Evolutionary conservation across 2,113 vertebrate species (phyloP), one percentile per base, ranked within the genome.

Genomic region (Paedocypris sp.): DNA sequence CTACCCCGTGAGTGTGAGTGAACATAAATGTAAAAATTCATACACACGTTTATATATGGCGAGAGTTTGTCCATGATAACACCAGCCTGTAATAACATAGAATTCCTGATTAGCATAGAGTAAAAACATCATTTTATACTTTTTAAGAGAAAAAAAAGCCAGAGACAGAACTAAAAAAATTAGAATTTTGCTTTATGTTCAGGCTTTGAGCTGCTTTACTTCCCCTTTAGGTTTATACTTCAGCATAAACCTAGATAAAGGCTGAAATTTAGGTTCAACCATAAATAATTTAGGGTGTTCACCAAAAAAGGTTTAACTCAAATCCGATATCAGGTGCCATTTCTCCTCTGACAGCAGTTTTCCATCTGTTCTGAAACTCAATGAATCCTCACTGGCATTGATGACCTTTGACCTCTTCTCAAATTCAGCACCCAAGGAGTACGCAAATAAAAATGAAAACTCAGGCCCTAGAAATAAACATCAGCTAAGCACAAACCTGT

Each of bases 21-120:
- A 6, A 10, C 5, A 16, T 26, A 1, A 32, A 2, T 4, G 15
- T 15, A 31, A 38, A 31, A 23, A 15, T 6, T n/a, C n/a, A 19
- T 64, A 84, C 86, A 83, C 68, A 89, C 87, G 10, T 42, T 65
- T 13, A 46, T 62, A 33, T 31, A 53, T 15, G 75, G 61, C n/a
- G 72, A 73, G 43, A 87, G 31, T 70, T 86, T 87, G 29, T 85
- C 77, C 41, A 87, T 36, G 28, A 89, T 80, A 19, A 80, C 48
- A 11, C 68, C 54, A 3, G 86, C 87, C 87, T 89, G 63, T 25
- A 74, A 69, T 18, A 9, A 51, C 75, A 66, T 59, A 62, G 39
- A 6, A 4, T 56, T 19, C 7, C 6, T 18, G 15, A 16, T 56
- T 13, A 36, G 19, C 5, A 11, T 22, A 9, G 1, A 39, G 8